phyloP scores from a whole-genome alignment of 2,113 vertebrate genomes.

The Sturnus vulgaris region DNA sequence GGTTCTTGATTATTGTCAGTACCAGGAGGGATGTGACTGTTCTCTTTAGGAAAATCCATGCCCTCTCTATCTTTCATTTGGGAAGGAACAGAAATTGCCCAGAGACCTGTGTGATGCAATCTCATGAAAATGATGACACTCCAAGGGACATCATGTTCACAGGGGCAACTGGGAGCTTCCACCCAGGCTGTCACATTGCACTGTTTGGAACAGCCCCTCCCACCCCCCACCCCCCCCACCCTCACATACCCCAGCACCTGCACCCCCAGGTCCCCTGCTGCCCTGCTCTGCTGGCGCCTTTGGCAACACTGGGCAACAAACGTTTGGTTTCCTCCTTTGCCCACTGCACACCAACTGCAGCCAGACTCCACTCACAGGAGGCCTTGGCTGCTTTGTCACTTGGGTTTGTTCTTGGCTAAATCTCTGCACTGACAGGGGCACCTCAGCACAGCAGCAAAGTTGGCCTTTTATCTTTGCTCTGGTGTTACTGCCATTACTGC shows the following conservation, averaged over 20 bases:
- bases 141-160: neutral
- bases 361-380: neutral
- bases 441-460: neutral
- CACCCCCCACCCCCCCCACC: no score
- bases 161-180: neutral
- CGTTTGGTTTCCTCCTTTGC: rapidly evolving
- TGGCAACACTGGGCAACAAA: neutral
- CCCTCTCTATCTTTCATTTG: neutral
- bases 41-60: neutral
- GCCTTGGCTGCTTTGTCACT: neutral
- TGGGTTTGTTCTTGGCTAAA: neutral
- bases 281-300: neutral
- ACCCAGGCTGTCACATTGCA: rapidly evolving
- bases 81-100: neutral
- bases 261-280: neutral
- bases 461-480: neutral
- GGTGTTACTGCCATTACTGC: neutral
- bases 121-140: neutral
- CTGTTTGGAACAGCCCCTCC: neutral
- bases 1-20: neutral
- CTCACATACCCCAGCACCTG: neutral
- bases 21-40: neutral
- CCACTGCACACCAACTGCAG: neutral
- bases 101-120: neutral
- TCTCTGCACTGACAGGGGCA: neutral